Evolutionary conservation across 1,140 invertebrate species (phyloP), one percentile per base, ranked within the genome.

Genomic region (Phthorimaea operculella): DNA sequence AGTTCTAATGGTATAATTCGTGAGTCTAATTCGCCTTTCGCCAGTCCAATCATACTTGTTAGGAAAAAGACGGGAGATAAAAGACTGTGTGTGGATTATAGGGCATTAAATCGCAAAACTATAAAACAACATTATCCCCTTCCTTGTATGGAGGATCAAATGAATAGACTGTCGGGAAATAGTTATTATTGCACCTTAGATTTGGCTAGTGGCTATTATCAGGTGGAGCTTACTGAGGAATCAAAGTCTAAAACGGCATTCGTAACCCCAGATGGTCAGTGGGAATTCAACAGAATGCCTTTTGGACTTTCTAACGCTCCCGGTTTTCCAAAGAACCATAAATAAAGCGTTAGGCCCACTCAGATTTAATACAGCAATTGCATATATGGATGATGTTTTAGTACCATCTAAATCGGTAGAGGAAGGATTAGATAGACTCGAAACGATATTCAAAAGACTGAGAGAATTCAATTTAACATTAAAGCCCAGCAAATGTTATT

Each of bases 311-410:
- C 55, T 10, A 76, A 70, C 54, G 63, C 64, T 0, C 62, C 72
- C 0, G 1, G 62, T 57, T 0, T 83, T 84, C 48, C 63, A 76
- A 34, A 44, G 66, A 33, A 44, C 72, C 5, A 69, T 77, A 47
- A 61, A 71, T 10, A 52, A 55, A 36, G 57, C 63, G 2, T 44
- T 69, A 11, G 57, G 57, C 4, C 49, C 54, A 8, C 33, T 47
- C 14, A n/a, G 49, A 10, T 34, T 50, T 14, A 60, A 58, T 44
- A 51, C 54, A 14, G 57, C 60, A 2, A 6, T 57, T 39, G 58
- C 57, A 7, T 69, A 69, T 45, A 54, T 69, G 54, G 81, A 83
- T 39, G 75, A 85, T 51, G 66, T 87, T 3, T 57, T 87, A 1
- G 63, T 87, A 8, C 52, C 52, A 10, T 54, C 52, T 7, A 14